Percentiles rank a stretch among this genome's conserved stretches.
phyloP scores from a whole-genome alignment of 2,113 vertebrate genomes.

The Sinosuthora webbiana region DNA sequence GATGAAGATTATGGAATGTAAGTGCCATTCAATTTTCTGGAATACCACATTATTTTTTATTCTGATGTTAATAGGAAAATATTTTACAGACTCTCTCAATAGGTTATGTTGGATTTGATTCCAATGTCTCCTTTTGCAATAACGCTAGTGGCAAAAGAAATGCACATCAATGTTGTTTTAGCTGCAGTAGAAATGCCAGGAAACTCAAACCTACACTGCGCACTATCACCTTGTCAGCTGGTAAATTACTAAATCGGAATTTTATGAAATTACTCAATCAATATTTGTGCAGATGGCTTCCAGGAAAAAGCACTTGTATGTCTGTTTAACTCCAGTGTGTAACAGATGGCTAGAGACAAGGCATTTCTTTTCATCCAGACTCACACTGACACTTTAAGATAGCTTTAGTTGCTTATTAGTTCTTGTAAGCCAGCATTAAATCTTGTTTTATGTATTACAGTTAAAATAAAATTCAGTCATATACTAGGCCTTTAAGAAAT shows the following conservation, averaged over 20 bases:
- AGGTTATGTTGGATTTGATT: conserved; percentile 62
- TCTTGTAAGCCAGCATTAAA: conserved; percentile 28
- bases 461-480: conserved; percentile 15
- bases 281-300: conserved; percentile 63
- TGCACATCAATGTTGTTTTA: conserved; percentile 68
- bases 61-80: conserved; percentile 59
- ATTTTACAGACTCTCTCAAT: conserved; percentile 63
- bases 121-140: conserved; percentile 64
- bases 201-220: conserved; percentile 36
- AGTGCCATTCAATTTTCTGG: conserved; percentile 54
- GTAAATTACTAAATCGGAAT: conserved; percentile 49
- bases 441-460: background rate
- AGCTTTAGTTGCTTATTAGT: conserved; percentile 38
- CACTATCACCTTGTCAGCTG: conserved; percentile 54
- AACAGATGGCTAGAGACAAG: conserved; percentile 41
- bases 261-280: conserved; percentile 64
- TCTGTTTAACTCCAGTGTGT: conserved; percentile 26
- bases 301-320: conserved; percentile 62
- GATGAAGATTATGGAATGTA: conserved; percentile 19
- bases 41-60: conserved; percentile 58
- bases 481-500: background rate
- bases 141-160: conserved; percentile 70
- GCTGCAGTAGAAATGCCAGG: conserved; percentile 66
- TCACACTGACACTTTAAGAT: conserved; percentile 23
- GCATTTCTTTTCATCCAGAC: conserved; percentile 23